A percentile compares a stretch with the other conserved stretches of the same genome.
These are phyloP conservation scores for Cecidostiba fungosa DNA, from an alignment of 2,888 invertebrate species.

Conservation along the genomic window DNA sequence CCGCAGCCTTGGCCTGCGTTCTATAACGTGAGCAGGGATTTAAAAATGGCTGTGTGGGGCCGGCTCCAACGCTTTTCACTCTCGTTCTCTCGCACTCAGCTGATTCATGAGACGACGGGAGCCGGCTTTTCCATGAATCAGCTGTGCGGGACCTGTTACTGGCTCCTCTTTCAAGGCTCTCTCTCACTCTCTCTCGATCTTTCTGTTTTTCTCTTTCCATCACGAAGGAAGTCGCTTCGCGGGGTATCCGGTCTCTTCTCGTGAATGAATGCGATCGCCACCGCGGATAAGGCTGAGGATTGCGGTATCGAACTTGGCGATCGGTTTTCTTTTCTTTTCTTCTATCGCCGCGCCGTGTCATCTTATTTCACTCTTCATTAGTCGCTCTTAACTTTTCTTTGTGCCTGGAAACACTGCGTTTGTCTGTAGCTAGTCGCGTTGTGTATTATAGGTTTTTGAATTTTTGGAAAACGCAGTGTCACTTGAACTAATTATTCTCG, in stretches of 20 bases:
- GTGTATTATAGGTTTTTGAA: background rate
- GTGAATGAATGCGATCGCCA: background rate
- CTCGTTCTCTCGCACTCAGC: constrained; percentile 38
- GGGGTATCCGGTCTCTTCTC: constrained; percentile 21
- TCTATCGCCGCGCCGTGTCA: background rate
- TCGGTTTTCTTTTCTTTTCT: constrained; percentile 8
- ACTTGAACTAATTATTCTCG: too few relatives aligned
- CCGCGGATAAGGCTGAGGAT: background rate
- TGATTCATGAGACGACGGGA: constrained; percentile 37
- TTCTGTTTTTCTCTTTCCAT: background rate
- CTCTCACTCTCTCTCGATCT: background rate
- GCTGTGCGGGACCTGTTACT: constrained; percentile 43
- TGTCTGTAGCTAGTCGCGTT: background rate
- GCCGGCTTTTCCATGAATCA: constrained; percentile 57
- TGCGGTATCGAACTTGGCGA: background rate
- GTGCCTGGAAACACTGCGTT: background rate
- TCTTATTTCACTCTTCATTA: constrained; percentile 45
- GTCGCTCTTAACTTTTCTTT: constrained; percentile 14
- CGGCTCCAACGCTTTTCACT: constrained; percentile 32
- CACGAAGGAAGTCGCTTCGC: constrained; percentile 27
- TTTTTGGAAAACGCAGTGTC: background rate
- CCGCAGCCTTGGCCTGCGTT: constrained; percentile 35
- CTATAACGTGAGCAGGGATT: constrained; percentile 55
- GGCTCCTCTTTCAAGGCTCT: background rate
- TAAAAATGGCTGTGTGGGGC: constrained; percentile 61